phyloP scores from a whole-genome alignment of 2,797 vertebrate genomes.

The Premnoplex brunnescens region DNA sequence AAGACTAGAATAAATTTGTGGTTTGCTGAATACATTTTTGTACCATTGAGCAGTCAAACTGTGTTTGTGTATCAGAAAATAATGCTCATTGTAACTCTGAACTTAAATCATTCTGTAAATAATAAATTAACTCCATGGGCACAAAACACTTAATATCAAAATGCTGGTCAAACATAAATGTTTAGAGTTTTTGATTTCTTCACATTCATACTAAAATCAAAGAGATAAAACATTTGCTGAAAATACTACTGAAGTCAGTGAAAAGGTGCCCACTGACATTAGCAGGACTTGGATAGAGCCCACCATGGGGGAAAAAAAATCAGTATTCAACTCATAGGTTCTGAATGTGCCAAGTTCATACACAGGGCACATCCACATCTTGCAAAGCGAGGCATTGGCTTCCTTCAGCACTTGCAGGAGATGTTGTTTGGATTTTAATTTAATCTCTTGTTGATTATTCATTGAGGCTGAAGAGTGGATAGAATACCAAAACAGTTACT shows the following conservation, averaged over 20 bases:
- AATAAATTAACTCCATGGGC: neutral
- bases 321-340: neutral
- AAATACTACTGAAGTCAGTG: neutral
- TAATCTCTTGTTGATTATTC: slow-evolving; percentile 47
- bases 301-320: neutral
- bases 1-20: neutral
- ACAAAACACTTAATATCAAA: neutral
- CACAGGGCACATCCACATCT: slow-evolving; percentile 23
- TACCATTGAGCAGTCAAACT: neutral
- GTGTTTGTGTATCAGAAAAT: neutral
- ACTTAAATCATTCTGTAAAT: slow-evolving; percentile 25
- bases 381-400: slow-evolving; percentile 1
- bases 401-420: neutral
- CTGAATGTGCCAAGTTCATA: slow-evolving; percentile 4
- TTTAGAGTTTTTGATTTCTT: neutral
- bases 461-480: neutral
- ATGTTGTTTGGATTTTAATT: slow-evolving; percentile 36
- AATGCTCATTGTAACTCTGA: neutral
- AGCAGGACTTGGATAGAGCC: neutral
- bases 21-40: neutral
- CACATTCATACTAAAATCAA: neutral
- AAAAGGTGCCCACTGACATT: neutral
- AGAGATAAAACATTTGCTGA: neutral
- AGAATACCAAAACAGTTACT: slow-evolving; percentile 15
- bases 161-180: neutral